Evolutionary conservation across 2,888 invertebrate genomes (phyloP), one percentile per base, ranked within the genome.

Genomic region (Odontomyia ornata): DNA sequence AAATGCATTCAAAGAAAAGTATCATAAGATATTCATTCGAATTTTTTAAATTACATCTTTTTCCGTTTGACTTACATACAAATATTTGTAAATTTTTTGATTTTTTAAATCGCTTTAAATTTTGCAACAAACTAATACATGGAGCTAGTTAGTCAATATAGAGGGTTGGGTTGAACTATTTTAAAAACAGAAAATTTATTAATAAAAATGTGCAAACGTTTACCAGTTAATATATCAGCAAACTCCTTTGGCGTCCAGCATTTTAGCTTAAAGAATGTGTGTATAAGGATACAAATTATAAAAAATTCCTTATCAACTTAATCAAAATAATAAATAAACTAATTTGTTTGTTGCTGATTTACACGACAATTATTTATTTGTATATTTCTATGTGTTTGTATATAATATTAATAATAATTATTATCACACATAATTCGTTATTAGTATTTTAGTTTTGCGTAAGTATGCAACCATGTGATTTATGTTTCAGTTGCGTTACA

Each of bases 1-100:
- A 73, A 73, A 60, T 60, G 73, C 73, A 73, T 73, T 73, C 73
- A 73, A 57, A 73, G 73, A 73, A 57, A 73, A 73, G n/a, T 73
- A 57, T 56, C 57, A 60, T 73, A 73, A 28, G 21, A 23, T 57
- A 52, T 69, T 69, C 25, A 23, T 69, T 69, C 47, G 15, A 56
- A 25, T 25, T 25, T 1, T 57, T 73, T 43, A 28, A 72, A 11
- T 56, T 72, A 69, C 47, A 47, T 64, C n/a, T n/a, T n/a, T n/a
- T n/a, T n/a, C n/a, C n/a, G 15, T 64, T 23, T 64, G 21, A 64
- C 28, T 64, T 23, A 3, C 11, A 3, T 23, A 27, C 18, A 23
- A 64, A 30, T 30, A 65, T 9, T 47, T 46, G 43, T 9, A 43
- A 9, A 43, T 9, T 43, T 43, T 43, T 43, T 9, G 7, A 13